These are phyloP conservation scores for Drosophila kurseongensis DNA, from an alignment of 1,140 invertebrate genomes.

Conservation along the genomic window DNA sequence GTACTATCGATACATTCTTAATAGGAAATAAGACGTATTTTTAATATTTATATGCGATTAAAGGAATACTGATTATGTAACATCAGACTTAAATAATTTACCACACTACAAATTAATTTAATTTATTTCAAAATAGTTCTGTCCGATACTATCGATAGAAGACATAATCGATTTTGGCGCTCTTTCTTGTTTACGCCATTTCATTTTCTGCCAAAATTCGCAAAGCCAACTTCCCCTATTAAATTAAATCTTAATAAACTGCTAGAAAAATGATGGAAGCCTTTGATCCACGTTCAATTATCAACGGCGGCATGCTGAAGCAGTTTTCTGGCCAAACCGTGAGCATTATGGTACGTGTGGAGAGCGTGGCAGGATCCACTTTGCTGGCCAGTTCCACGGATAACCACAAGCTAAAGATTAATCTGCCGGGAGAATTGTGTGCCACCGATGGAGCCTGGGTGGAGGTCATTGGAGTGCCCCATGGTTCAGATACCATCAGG, in stretches of 20 bases:
- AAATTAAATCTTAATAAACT: background rate
- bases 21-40: no score
- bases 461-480: slow-evolving; percentile 73
- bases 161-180: slow-evolving; percentile 15
- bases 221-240: background rate
- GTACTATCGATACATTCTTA: no score
- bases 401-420: slow-evolving; percentile 68
- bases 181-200: slow-evolving; percentile 41
- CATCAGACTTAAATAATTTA: no score
- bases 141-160: background rate
- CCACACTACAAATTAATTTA: no score
- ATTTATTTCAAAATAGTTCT: no score
- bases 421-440: slow-evolving; percentile 45
- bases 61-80: no score
- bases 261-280: slow-evolving; percentile 29
- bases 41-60: no score
- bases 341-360: slow-evolving; percentile 73
- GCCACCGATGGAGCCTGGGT: slow-evolving; percentile 65
- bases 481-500: slow-evolving; percentile 47
- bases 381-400: slow-evolving; percentile 65
- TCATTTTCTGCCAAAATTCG: slow-evolving; percentile 7
- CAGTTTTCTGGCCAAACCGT: slow-evolving; percentile 65
- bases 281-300: slow-evolving; percentile 66
- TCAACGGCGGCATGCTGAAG: slow-evolving; percentile 74
- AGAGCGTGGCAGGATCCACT: slow-evolving; percentile 65